Evolutionary conservation across 2,797 vertebrate genomes (phyloP).

Genomic region (Schizopygopsis malacanthus): DNA sequence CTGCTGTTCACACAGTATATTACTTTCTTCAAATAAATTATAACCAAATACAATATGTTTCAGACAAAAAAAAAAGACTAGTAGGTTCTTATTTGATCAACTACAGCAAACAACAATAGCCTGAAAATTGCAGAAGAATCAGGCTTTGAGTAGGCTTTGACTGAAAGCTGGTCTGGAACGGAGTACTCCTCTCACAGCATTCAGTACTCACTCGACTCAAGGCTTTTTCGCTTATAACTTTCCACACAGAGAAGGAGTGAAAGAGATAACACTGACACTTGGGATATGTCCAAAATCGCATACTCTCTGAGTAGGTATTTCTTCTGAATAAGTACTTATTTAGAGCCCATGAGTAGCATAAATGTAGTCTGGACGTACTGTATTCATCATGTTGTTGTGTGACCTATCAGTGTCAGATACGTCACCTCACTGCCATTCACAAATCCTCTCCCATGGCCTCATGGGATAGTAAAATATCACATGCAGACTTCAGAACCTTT

Average conservation of each 20-base stretch:
- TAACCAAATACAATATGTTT: background rate
- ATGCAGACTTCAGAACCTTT: background rate
- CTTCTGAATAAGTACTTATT: background rate
- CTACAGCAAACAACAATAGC: background rate
- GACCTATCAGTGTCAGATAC: background rate
- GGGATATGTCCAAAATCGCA: background rate
- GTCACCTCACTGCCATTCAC: background rate
- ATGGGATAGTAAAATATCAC: background rate
- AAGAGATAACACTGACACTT: slow-evolving; percentile 1
- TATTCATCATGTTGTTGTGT: background rate
- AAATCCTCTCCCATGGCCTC: background rate
- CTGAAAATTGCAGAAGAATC: background rate
- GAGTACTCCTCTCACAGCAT: background rate
- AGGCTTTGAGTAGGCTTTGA: background rate
- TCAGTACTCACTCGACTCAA: background rate
- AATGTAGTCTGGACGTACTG: background rate
- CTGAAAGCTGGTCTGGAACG: background rate
- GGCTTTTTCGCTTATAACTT: background rate
- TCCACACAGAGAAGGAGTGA: background rate
- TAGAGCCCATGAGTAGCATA: background rate
- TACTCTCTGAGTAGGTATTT: background rate
- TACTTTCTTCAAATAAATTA: too few species aligned
- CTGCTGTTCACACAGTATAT: background rate
- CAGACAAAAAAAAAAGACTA: background rate
- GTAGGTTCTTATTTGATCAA: background rate